Base-by-base conservation (phyloP, 1,140 invertebrate species). In the Penaeus chinensis region DNA sequence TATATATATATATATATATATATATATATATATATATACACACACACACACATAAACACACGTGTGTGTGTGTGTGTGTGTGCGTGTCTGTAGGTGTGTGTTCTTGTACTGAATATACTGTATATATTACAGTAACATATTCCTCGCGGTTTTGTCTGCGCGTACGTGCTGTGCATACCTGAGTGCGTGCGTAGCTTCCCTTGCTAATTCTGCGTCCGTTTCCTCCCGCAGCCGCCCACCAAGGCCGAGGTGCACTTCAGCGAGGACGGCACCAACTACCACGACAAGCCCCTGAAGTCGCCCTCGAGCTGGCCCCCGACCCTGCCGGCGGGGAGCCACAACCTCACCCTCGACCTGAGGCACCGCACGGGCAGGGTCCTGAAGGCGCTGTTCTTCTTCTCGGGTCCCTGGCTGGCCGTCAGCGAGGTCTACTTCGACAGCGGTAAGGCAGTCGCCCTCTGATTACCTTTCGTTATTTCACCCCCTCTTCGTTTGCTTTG, bases 361-460 rank as follows among this genome's bases (percentile, higher is more conserved):
- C 90, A 94, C 88, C 91, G 92, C 32, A 90, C 94, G 22, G 94
- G 93, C 11, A 90, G 91, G 76, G 93, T 92, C 87, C 91, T 94
- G n/a, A 93, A 93, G 84, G 89, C 94, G n/a, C 91, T 92, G 27
- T 91, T 94, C 5, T 92, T 91, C 87, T 94, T 94, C 90, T 92
- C 93, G 63, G 91, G 93, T 5, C 91, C 92, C 63, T 94, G 93
- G 93, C 91, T 94, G 62, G 91, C 94, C 85, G 92, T 94, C 60
- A 93, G 93, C 82, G 94, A 94, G 91, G 92, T 94, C 0, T 90
- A 88, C 47, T 92, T 92, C 84, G 86, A 90, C 18, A 91, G 91
- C 24, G 91, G 91, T 92, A 74, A 88, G 88, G 83, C 1, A 16
- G 11, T 13, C 20, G 20, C 37, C 37, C 7, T 42, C 4, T 24